Evolutionary conservation across 2,113 vertebrate species (phyloP), one percentile per base, ranked within the genome.

Genomic region (Lichenostomus cassidix): DNA sequence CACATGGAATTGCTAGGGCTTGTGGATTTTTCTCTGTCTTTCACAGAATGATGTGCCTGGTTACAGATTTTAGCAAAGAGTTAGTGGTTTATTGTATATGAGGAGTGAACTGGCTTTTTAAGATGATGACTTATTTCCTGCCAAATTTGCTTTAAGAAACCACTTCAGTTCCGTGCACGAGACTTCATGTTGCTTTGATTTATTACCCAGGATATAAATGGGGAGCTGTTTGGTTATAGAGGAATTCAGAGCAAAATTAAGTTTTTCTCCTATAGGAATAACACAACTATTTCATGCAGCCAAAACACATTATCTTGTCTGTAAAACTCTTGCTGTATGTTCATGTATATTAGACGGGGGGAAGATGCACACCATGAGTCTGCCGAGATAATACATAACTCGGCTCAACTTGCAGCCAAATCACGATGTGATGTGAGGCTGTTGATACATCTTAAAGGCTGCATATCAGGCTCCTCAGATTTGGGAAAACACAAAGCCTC

Each of bases 71-170:
- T 39, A 85, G 55, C 35, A 24, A 52, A 29, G 91, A 85, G 69
- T 20, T 44, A 28, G 52, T 73, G 42, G 4, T 3, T 4, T n/a
- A 16, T 67, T 59, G 33, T n/a, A 12, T 17, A 49, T 4, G 55
- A 46, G 27, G 82, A 73, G 46, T 6, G 42, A 93, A 74, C 35
- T 37, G 79, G 47, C 35, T 95, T 95, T 92, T 88, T 58, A 67
- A 77, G 79, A 80, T 35, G 84, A 80, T 8, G 47, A 79, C 87
- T 93, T 88, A 69, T 71, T 94, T 90, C 81, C 90, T 95, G 96
- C 90, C 93, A 95, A 88, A 91, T 95, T 90, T 93, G 55, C 79
- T 91, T 87, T n/a, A 94, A 96, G 93, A 87, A 95, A 96, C 91
- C 85, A 88, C 94, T 96, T 94, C 44, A 92, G 87, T 86, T 90